Evolutionary conservation across 2,797 vertebrate species (phyloP).

Genomic region (Enteromius trimaculatus): DNA sequence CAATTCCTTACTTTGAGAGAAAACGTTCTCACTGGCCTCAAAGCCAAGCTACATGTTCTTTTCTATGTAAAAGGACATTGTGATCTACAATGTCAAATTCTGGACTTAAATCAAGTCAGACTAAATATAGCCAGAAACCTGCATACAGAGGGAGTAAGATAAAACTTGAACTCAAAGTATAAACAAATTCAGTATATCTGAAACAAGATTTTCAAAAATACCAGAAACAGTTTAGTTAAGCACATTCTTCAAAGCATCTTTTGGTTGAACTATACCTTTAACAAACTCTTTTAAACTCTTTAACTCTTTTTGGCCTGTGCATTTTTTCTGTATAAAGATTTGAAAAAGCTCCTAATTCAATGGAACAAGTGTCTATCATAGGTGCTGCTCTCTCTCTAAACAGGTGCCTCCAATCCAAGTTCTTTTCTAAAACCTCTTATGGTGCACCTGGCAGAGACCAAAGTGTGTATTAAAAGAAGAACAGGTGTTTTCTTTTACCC

Average conservation of each 20-base stretch:
- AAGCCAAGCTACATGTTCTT: not conserved
- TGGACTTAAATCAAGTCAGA: not conserved
- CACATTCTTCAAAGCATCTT: not conserved
- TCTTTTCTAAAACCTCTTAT: conserved; percentile 17
- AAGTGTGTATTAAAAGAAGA: not conserved
- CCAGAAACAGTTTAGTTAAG: not conserved
- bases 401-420: not conserved
- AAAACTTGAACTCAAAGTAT: not conserved
- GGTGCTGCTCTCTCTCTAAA: not conserved
- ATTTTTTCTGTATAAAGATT: not conserved
- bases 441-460: conserved; percentile 37
- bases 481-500: conserved; percentile 29
- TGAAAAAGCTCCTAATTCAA: not conserved
- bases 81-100: not conserved
- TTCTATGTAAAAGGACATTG: not conserved
- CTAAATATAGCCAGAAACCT: not conserved
- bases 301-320: not conserved
- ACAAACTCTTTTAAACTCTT: too few relatives aligned
- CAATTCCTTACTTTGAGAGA: not conserved
- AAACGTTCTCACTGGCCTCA: not conserved
- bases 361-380: not conserved
- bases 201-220: not conserved
- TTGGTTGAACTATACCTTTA: not conserved
- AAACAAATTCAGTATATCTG: not conserved
- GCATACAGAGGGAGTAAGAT: not conserved